phyloP scores from a whole-genome alignment of 1,140 invertebrate genomes.

The Whitmania pigra region DNA sequence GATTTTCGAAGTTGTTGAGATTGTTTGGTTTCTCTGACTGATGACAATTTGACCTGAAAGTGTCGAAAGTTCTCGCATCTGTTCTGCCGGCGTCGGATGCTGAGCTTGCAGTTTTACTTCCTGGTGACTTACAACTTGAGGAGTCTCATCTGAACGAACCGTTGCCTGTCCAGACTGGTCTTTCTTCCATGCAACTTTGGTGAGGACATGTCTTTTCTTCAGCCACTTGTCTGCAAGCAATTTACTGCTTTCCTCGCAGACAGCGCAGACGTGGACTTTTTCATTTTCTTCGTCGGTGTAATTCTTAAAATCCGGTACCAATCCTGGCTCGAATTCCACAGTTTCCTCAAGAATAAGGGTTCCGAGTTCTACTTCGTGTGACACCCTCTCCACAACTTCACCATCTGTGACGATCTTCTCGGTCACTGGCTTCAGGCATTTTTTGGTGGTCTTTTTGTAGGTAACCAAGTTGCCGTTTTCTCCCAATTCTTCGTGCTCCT shows the following conservation, averaged over 20 bases:
- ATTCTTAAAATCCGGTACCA: neutral
- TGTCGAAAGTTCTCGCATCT: too few relatives aligned
- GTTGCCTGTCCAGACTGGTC: too few relatives aligned
- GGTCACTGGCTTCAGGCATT: neutral
- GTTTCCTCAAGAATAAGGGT: neutral
- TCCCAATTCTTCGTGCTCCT: conserved; percentile 17
- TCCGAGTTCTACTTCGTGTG: neutral
- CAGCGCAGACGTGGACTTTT: conserved; percentile 15
- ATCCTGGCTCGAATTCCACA: neutral
- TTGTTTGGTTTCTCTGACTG: too few relatives aligned
- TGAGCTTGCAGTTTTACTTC: too few relatives aligned
- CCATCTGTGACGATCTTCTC: neutral
- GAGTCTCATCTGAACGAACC: too few relatives aligned
- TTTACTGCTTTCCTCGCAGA: conserved; percentile 19
- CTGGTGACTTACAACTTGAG: too few relatives aligned
- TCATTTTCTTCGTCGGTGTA: neutral
- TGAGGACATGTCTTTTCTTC: conserved; percentile 12
- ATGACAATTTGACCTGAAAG: too few relatives aligned
- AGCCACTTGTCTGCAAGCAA: conserved; percentile 18
- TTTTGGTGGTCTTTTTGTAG: conserved; percentile 2
- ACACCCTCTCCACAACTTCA: neutral
- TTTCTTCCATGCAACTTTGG: too few relatives aligned
- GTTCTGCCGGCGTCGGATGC: too few relatives aligned
- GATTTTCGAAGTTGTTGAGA: too few relatives aligned
- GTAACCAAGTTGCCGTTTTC: conserved; percentile 14